Base-by-base conservation (phyloP, 2,113 vertebrate genomes). In the Sclerurus mexicanus region DNA sequence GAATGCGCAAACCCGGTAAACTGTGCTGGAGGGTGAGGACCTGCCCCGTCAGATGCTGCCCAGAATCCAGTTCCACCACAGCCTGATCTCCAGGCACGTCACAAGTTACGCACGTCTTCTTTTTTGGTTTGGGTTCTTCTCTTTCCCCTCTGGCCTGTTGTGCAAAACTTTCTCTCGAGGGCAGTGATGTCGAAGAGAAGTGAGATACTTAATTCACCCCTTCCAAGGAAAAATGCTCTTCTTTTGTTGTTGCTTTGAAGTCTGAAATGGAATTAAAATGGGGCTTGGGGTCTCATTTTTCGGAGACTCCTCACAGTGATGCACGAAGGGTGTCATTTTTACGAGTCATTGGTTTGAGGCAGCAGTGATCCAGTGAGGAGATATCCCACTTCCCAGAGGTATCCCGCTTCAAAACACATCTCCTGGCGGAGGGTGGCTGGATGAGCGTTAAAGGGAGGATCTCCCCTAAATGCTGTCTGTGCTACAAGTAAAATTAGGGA, bases 341-440 rank as follows among this genome's bases (percentile, higher is more conserved):
- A 5, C 94, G 96, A 97, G 83, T 97, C 94, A 92, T 4, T 82
- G 87, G 76, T 87, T 80, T 2, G 9, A 92, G 90, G 27, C 91
- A 77, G 28, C 23, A 1, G 53, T 71, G 93, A 93, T 66, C 59
- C 72, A 83, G 87, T 53, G 47, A 79, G 88, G 88, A 96, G 85
- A 75, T 63, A 85, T 52, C 80, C 80, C 85, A 80, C 42, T 94
- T 87, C 74, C 87, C 75, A 80, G 80, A 96, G 79, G 92, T 46
- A 87, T 27, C 83, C 89, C 77, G 64, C 58, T 90, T 77, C 83
- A 60, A 46, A 85, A 67, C 67, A 44, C 11, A 0, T 67, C 87
- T 91, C 77, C 84, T 92, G n/a, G 14, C 3, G 2, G 56, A 85
- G 66, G 33, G 82, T 30, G 30, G 50, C 89, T 83, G 80, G 80